Base-by-base conservation (phyloP, 1,140 invertebrate species). In the Drosophila kanapiae region DNA sequence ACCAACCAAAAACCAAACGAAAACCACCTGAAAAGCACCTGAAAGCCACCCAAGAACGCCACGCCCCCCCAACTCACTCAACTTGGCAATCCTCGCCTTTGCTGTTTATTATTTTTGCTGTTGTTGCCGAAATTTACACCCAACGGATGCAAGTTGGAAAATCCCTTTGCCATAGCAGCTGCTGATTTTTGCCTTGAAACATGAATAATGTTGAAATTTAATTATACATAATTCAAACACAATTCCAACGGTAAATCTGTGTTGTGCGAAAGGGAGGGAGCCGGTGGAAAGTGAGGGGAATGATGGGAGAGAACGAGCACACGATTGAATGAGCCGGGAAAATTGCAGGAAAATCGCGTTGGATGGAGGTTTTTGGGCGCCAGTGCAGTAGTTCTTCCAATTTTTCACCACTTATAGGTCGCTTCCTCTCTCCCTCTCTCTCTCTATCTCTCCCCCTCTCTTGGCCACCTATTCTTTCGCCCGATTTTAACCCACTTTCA, bases 181-280 rank as follows among this genome's bases (percentile, higher is more conserved):
- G 78, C 56, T 78, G 63, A 72, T 69, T 76, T 77, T 69, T 59
- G 47, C 49, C 77, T 75, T 68, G 72, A 67, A 87, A 80, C 59
- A 75, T 88, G 84, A 88, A 84, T 88, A 84, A 87, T 84, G 69
- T 80, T 84, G 77, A 87, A 88, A 83, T 83, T 88, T 80, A 87
- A 87, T 88, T 88, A 83, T 83, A 88, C 84, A 88, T 88, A 80
- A 87, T 87, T 87, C 77, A 88, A 80, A 78, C 68, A 80, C 71
- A 87, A 83, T 87, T 80, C 62, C 64, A 61, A 80, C 80, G 74
- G 62, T 88, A 75, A 87, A 80, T 83, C 84, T 78, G 80, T 78
- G 48, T 31, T 33, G 64, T 37, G 67, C 23, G 23, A 40, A 16
- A 6, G 27, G 29, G 43, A 48, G 6, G 8, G 40, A 23, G 27